Percentiles rank a stretch among this genome's conserved stretches.
Evolutionary conservation across 2,888 invertebrate species (phyloP).

Genomic region (Fragum fragum): DNA sequence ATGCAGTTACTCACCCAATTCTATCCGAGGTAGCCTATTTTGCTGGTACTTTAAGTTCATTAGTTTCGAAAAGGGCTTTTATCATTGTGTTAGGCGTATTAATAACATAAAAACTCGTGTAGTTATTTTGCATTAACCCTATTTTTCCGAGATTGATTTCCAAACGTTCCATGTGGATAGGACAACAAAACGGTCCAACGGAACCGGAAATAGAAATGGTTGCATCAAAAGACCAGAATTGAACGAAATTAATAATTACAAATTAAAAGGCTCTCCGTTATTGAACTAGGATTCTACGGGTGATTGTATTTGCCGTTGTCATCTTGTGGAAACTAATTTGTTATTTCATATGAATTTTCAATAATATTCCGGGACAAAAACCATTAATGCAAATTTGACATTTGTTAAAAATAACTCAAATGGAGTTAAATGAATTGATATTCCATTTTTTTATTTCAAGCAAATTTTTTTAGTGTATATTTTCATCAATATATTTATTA

Average conservation of each 20-base stretch:
- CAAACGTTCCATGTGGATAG: constrained; percentile 48
- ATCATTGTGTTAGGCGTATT: neutral
- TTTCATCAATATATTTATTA: no score
- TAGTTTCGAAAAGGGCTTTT: neutral
- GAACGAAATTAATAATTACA: constrained; percentile 67
- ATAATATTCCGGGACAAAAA: neutral
- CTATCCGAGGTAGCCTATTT: no score
- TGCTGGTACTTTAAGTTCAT: no score
- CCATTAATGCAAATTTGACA: neutral
- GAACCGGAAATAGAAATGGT: constrained; percentile 55
- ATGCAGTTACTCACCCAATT: no score
- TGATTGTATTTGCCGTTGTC: neutral
- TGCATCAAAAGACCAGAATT: constrained; percentile 59
- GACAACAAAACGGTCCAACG: constrained; percentile 58
- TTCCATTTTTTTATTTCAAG: no score
- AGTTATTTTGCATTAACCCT: constrained; percentile 57
- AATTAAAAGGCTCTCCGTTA: constrained; percentile 58
- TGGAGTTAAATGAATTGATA: no score
- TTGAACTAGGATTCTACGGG: neutral
- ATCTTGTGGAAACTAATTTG: constrained; percentile 7
- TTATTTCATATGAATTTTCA: neutral
- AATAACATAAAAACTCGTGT: constrained; percentile 41
- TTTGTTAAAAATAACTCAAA: neutral
- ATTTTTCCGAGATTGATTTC: constrained; percentile 44
- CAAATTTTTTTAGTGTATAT: no score